These are phyloP conservation scores for Oegoconia quadripuncta DNA, from an alignment of 2,888 invertebrate genomes.

Conservation along the genomic window DNA sequence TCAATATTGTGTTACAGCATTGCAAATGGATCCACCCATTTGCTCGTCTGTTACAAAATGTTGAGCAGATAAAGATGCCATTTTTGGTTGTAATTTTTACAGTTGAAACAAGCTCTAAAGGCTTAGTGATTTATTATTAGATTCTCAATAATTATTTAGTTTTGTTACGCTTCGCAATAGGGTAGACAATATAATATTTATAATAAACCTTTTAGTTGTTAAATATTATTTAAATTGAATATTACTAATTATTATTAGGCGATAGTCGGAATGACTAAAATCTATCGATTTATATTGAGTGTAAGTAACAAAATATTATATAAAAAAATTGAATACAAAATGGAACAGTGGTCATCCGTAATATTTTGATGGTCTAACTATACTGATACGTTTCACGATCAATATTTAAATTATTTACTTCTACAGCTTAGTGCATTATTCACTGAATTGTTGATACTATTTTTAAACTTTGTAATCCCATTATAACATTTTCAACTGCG, in stretches of 20 bases:
- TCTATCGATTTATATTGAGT: slow-evolving; percentile 47
- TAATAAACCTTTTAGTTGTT: slow-evolving; percentile 54
- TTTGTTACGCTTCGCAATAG: slow-evolving; percentile 66
- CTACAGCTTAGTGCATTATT: too few species aligned
- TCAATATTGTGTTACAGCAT: background rate
- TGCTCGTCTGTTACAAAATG: slow-evolving; percentile 20
- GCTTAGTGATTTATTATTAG: slow-evolving; percentile 67
- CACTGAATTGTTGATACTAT: too few species aligned
- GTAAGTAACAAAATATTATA: slow-evolving; percentile 45
- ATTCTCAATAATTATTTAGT: slow-evolving; percentile 58
- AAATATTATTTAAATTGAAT: slow-evolving; percentile 36
- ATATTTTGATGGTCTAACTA: slow-evolving; percentile 31
- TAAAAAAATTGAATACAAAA: slow-evolving; percentile 40
- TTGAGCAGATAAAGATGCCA: slow-evolving; percentile 31
- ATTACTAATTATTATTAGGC: slow-evolving; percentile 31
- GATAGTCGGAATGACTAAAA: slow-evolving; percentile 28
- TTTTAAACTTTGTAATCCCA: too few species aligned
- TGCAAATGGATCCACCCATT: slow-evolving; percentile 2
- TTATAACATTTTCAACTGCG: too few species aligned
- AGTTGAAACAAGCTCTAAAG: slow-evolving; percentile 43
- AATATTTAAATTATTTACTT: too few species aligned
- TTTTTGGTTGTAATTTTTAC: slow-evolving; percentile 43
- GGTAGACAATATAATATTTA: slow-evolving; percentile 55
- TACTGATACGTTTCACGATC: too few species aligned
- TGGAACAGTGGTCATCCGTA: slow-evolving; percentile 11